phyloP scores from a whole-genome alignment of 2,797 vertebrate genomes.

The Vultur gryphus region DNA sequence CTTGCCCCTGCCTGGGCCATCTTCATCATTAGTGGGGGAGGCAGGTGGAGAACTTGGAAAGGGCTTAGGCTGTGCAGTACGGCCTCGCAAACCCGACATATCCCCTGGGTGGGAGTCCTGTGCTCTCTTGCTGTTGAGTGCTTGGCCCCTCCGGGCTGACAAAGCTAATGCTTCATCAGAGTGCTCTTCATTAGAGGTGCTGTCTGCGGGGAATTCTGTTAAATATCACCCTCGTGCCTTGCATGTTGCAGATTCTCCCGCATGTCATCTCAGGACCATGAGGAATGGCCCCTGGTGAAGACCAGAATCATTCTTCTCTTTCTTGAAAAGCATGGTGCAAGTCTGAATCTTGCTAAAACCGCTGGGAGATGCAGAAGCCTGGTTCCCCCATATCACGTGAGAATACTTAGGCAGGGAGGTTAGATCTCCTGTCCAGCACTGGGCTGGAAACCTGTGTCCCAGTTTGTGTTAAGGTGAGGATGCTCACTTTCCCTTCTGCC shows the following conservation, averaged over 20 bases:
- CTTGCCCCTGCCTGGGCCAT: background rate
- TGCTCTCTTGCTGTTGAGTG: background rate
- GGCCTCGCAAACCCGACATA: background rate
- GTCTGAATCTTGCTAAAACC: background rate
- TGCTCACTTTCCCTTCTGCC: background rate
- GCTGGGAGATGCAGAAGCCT: background rate
- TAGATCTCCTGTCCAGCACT: background rate
- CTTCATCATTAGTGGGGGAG: background rate
- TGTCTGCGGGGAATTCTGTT: background rate
- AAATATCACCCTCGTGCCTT: background rate
- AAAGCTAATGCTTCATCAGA: background rate
- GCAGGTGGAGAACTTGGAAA: background rate
- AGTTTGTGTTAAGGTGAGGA: background rate
- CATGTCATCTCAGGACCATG: background rate
- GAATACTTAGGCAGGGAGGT: background rate
- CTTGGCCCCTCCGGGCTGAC: background rate
- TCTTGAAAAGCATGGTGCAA: background rate
- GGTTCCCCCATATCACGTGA: background rate
- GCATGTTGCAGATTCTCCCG: background rate
- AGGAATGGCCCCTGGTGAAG: background rate
- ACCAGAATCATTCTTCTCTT: background rate
- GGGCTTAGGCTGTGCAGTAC: background rate
- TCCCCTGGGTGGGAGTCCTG: background rate
- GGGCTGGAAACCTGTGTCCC: background rate
- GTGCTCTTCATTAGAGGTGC: background rate